Evolutionary conservation across 2,113 vertebrate genomes (phyloP), one percentile per base, ranked within the genome.

Genomic region (Triplophysa tibetana): DNA sequence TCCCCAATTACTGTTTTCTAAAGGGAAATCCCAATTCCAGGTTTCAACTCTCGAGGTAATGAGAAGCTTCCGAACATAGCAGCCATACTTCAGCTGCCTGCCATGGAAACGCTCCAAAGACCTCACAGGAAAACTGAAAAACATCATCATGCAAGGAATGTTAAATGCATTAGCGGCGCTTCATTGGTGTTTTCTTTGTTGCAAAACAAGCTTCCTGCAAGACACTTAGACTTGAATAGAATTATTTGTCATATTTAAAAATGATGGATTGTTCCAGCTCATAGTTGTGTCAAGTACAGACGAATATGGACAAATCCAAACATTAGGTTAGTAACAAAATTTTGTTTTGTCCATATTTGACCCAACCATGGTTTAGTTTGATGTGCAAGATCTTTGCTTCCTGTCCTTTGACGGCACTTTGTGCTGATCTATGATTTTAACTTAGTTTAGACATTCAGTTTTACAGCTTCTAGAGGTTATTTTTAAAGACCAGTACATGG

Each of bases 1-100:
- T 83, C 83, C 81, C 79, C 83, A 83, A 83, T 84, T 83, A 80
- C 79, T 77, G 70, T 82, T 86, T 82, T 82, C 79, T 58, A 66
- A 75, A 87, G 82, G 83, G 70, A 81, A 83, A 81, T 79, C 77
- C 80, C 82, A 75, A 75, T 76, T 77, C 73, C 79, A 70, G 45
- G 43, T 21, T 68, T 60, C 33, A 62, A 23, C 63, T 60, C 76
- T 4, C 23, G 21, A 52, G 52, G 52, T 85, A 85, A 88, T 85
- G 82, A 85, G 80, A 85, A 62, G 64, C 78, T 45, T 79, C 67
- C 52, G 17, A 52, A 8, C 75, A 81, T 70, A 29, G 64, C 41
- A 75, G 64, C 75, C 81, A 70, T 76, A 29, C 75, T 54, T 21
- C 12, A 26, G 43, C 9, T 16, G 60, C 52, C 23, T 33, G 75